Evolutionary conservation across 2,888 invertebrate species (phyloP).

Genomic region (Hydrotaea cyrtoneurina): DNA sequence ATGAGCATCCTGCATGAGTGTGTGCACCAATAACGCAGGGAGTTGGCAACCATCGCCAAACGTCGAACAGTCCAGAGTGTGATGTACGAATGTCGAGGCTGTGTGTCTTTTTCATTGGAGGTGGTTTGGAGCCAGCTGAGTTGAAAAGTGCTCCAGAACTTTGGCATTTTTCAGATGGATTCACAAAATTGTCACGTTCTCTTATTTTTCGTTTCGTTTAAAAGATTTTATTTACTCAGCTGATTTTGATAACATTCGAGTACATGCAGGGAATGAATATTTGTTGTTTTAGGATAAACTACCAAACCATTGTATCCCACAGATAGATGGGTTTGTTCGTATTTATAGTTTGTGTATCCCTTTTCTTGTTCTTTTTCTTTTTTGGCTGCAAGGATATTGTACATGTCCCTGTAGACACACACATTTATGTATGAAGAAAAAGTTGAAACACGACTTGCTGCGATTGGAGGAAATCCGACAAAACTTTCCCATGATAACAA

Average conservation of each 20-base stretch:
- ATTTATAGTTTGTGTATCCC: conserved; percentile 37
- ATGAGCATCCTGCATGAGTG: not conserved
- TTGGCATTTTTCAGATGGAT: conserved; percentile 73
- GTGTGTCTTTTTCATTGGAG: not conserved
- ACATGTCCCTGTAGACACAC: not conserved
- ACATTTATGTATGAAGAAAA: not conserved
- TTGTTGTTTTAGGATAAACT: conserved; percentile 41
- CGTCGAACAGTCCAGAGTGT: conserved; percentile 27
- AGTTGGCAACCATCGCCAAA: not conserved
- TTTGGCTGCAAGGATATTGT: not conserved
- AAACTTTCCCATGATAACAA: not conserved
- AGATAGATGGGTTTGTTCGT: conserved; percentile 32
- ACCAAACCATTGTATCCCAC: not conserved
- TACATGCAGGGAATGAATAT: conserved; percentile 73
- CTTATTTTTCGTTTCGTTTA: conserved; percentile 73
- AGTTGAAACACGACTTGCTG: not conserved
- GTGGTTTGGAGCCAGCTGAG: not conserved
- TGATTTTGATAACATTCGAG: conserved; percentile 79
- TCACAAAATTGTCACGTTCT: conserved; percentile 79
- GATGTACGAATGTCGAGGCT: not conserved
- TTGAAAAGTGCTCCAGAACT: conserved; percentile 26
- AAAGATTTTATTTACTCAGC: conserved; percentile 78
- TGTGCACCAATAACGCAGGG: not conserved
- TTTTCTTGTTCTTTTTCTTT: not conserved
- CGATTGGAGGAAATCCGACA: not conserved